These are phyloP conservation scores for Drosophila nikananu DNA, from an alignment of 1,140 invertebrate species.

Conservation along the genomic window DNA sequence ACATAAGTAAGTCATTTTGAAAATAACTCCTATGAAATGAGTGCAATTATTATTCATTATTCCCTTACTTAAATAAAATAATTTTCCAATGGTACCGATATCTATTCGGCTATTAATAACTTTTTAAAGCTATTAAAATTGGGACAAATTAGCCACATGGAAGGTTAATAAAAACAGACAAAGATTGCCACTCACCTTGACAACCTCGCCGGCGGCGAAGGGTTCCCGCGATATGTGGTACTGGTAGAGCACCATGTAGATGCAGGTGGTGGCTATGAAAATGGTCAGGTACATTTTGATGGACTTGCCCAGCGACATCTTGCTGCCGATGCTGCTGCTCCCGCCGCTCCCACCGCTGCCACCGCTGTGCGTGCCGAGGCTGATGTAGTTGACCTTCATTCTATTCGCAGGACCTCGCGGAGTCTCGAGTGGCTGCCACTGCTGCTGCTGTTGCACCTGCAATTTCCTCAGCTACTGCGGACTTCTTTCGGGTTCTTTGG, in stretches of 20 bases:
- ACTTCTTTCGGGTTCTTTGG: constrained; percentile 63
- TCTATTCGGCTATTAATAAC: not conserved
- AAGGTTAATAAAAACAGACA: not conserved
- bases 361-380: constrained; percentile 23
- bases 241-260: constrained; percentile 85
- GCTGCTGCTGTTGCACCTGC: constrained; percentile 12
- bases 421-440: not conserved
- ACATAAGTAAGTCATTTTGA: not conserved
- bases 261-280: constrained; percentile 83
- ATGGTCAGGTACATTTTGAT: constrained; percentile 86
- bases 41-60: too few relatives aligned
- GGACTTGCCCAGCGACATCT: constrained; percentile 82
- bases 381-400: constrained; percentile 45
- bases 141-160: too few relatives aligned
- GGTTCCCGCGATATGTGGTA: constrained; percentile 79
- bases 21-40: not conserved
- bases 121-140: not conserved
- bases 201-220: constrained; percentile 62
- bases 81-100: too few relatives aligned
- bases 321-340: constrained; percentile 40
- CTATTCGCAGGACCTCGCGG: not conserved
- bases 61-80: too few relatives aligned
- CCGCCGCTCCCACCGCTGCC: constrained; percentile 19
- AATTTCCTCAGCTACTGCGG: constrained; percentile 4
- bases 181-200: constrained; percentile 69